Conservation (phyloP, 2,797 vertebrate genomes). For the Loris lydekkerianus region DNA sequence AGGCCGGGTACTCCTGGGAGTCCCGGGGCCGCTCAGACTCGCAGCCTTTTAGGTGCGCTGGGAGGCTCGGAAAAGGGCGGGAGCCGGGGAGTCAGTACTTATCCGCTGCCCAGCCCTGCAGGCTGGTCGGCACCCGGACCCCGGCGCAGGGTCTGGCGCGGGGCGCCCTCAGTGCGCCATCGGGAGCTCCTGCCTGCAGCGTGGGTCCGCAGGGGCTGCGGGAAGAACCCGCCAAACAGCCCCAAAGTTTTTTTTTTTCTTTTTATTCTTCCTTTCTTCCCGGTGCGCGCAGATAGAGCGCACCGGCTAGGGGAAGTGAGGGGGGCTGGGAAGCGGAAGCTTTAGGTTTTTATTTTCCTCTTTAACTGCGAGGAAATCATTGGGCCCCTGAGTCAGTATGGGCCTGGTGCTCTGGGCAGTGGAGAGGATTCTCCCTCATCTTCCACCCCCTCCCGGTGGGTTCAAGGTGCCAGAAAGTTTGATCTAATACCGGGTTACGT, state of each 20-base stretch:
- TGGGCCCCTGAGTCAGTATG: neutral
- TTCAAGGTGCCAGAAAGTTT: slow-evolving; percentile 82
- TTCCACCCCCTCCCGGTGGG: neutral
- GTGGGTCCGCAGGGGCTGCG: neutral
- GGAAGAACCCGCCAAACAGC: slow-evolving; percentile 2
- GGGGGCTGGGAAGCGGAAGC: slow-evolving; percentile 76
- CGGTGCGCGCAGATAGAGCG: slow-evolving; percentile 42
- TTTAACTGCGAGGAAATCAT: slow-evolving; percentile 60
- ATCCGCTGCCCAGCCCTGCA: neutral
- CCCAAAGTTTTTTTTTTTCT: slow-evolving; percentile 23
- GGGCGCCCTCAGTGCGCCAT: neutral
- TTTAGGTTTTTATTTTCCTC: slow-evolving; percentile 74
- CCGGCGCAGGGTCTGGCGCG: neutral
- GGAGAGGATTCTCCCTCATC: slow-evolving; percentile 30
- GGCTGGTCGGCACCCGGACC: neutral
- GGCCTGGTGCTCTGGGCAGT: neutral
- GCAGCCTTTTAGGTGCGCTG: neutral
- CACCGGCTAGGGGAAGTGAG: slow-evolving; percentile 54
- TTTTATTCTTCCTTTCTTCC: neutral
- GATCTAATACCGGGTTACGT: slow-evolving; percentile 75
- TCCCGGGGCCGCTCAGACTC: neutral
- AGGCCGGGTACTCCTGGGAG: neutral
- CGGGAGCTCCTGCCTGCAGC: neutral
- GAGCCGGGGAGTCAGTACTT: slow-evolving; percentile 10
- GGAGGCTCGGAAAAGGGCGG: slow-evolving; percentile 60